Evolutionary conservation across 2,113 vertebrate species (phyloP).

Genomic region (Psephotus haematonotus): DNA sequence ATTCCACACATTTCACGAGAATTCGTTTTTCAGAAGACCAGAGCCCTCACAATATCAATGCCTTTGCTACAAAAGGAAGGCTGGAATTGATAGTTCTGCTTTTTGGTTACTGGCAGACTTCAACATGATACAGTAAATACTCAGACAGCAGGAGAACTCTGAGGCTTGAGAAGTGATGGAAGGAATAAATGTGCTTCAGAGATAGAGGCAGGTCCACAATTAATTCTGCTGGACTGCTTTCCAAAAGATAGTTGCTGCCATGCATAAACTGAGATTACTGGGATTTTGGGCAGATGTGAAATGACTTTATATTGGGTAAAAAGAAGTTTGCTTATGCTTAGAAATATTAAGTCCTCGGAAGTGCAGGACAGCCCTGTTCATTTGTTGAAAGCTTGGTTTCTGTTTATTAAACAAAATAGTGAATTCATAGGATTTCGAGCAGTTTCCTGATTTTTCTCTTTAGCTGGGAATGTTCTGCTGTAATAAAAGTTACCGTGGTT

Average conservation of each 20-base stretch:
- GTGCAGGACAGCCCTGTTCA: background rate
- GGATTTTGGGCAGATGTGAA: background rate
- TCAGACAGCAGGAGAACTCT: background rate
- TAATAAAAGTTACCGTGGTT: background rate
- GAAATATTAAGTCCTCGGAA: background rate
- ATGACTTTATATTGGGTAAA: background rate
- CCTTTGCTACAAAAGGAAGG: background rate
- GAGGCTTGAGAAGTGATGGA: background rate
- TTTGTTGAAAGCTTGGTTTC: background rate
- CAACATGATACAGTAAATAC: background rate
- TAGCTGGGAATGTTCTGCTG: background rate
- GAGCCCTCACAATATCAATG: background rate
- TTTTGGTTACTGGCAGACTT: background rate
- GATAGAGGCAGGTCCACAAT: background rate
- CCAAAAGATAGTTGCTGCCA: background rate
- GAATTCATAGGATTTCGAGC: background rate
- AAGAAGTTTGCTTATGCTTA: background rate
- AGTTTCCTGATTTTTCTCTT: background rate
- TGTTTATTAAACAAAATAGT: background rate
- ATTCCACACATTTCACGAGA: background rate
- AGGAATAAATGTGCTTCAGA: background rate
- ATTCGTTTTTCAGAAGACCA: background rate
- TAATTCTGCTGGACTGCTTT: background rate
- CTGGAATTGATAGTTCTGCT: background rate
- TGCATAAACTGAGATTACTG: background rate